Evolutionary conservation across 2,888 invertebrate species (phyloP), one percentile per base, ranked within the genome.

Genomic region (Ptychoptera albimana): DNA sequence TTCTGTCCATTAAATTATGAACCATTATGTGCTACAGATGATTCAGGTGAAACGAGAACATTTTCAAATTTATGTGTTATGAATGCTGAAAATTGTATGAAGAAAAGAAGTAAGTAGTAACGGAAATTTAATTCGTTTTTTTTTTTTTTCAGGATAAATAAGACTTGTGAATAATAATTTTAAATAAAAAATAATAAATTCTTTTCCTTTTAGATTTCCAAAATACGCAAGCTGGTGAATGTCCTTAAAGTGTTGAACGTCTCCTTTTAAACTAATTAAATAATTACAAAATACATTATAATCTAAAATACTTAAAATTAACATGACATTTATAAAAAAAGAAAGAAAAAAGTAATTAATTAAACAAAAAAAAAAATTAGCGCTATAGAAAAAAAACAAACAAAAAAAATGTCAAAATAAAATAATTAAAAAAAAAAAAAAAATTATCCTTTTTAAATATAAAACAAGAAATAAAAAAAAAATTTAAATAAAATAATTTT

Each of bases 51-150:
- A 46, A 61, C 63, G 43, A 61, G 57, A 51, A 58, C 61, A 31
- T 64, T 63, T 49, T 58, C 58, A 42, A 64, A 62, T 53, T 49
- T 59, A 44, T 64, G 64, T 51, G 57, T 63, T 41, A 55, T 64
- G 53, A 63, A 62, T 52, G 59, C 60, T 29, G 65, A 64, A 50
- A 64, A 64, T 53, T 64, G 64, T 47, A 55, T 63, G 41, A 61
- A 55, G 46, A 53, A 53, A 45, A 49, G 55, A 46, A 58, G 59
- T 59, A 55, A 57, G 54, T 52, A 16, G 35, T 29, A 12, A 2
- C 3, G 6, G 7, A 23, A 10, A 7, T 23, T 12, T 23, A 14
- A 29, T 39, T 39, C 36, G 23, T 15, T n/a, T n/a, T n/a, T n/a
- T n/a, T n/a, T n/a, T n/a, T n/a, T n/a, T n/a, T n/a, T n/a, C n/a